Conservation (phyloP, 1,140 invertebrate genomes). For the Drosophila nigrodunni region DNA sequence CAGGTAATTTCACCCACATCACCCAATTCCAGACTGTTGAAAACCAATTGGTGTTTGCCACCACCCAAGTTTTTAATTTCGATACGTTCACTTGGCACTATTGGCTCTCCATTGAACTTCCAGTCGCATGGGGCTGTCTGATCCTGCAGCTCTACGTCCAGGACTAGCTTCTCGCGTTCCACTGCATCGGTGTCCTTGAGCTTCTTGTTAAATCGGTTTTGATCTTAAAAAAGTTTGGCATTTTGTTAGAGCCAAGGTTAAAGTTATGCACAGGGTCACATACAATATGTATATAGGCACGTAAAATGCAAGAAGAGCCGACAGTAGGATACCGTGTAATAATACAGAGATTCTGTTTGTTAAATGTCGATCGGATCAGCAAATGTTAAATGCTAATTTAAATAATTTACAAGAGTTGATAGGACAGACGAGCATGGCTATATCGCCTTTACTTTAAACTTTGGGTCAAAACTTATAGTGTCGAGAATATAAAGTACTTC, state of each 20-base stretch:
- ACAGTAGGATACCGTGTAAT: background rate
- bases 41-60: constrained; percentile 95
- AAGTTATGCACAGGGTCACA: too few relatives aligned
- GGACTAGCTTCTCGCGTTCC: constrained; percentile 94
- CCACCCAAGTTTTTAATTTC: constrained; percentile 96
- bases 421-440: too few relatives aligned
- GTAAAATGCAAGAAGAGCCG: too few relatives aligned
- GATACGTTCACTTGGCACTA: constrained; percentile 91
- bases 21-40: constrained; percentile 92
- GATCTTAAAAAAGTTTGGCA: constrained; percentile 87
- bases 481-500: too few relatives aligned
- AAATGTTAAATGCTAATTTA: too few relatives aligned
- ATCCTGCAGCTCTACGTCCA: constrained; percentile 97
- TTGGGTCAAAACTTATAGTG: too few relatives aligned
- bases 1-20: constrained; percentile 95
- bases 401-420: too few relatives aligned
- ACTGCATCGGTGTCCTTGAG: constrained; percentile 96
- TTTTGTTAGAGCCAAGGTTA: too few relatives aligned
- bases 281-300: too few relatives aligned
- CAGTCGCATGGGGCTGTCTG: constrained; percentile 97
- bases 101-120: constrained; percentile 95
- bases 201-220: constrained; percentile 98
- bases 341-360: constrained; percentile 3
- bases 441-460: too few relatives aligned
- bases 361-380: too few relatives aligned